These are phyloP conservation scores for Limosa lapponica DNA, from an alignment of 2,797 vertebrate genomes.

Conservation along the genomic window DNA sequence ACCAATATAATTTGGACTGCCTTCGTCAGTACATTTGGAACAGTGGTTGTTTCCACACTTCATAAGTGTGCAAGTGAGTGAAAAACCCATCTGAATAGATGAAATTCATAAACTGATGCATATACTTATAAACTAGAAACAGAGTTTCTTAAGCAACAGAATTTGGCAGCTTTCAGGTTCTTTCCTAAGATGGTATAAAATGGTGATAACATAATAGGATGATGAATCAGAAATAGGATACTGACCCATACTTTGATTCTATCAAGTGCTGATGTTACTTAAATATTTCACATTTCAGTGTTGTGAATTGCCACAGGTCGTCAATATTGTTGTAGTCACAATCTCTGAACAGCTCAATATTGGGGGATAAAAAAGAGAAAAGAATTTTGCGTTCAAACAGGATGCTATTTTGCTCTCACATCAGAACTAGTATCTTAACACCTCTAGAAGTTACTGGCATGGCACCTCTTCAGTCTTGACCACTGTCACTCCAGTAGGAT, in stretches of 20 bases:
- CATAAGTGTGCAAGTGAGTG: neutral
- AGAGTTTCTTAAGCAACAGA: neutral
- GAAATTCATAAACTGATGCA: neutral
- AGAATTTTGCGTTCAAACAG: neutral
- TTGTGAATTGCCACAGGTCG: neutral
- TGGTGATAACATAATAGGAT: neutral
- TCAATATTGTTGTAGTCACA: neutral
- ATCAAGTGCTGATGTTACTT: neutral
- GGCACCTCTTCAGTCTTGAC: neutral
- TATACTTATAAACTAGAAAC: neutral
- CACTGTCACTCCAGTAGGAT: neutral
- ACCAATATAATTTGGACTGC: neutral
- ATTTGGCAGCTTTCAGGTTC: neutral
- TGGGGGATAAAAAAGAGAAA: accelerated
- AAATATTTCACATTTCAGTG: neutral
- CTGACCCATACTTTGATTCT: neutral
- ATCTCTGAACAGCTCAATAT: neutral
- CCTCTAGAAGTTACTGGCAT: neutral
- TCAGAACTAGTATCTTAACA: neutral
- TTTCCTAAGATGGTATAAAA: neutral
- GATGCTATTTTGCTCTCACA: neutral
- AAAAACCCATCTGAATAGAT: neutral
- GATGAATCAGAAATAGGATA: neutral
- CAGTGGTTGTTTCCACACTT: neutral
- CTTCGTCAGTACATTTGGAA: neutral